Conservation (phyloP, 1,140 invertebrate species). For the Leptinotarsa texana region DNA sequence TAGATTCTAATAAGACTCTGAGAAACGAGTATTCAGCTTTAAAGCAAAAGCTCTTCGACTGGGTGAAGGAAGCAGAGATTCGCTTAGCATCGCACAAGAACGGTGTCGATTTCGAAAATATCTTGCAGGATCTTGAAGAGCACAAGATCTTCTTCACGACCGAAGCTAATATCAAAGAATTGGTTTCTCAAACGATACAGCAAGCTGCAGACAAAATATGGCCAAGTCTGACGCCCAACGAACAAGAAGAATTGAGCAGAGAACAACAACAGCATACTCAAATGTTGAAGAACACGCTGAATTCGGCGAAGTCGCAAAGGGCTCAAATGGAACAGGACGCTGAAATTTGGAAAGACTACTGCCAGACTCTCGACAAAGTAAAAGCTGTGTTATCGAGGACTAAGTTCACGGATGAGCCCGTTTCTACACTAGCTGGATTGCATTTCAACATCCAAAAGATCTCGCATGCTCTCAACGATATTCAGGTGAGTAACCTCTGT, state of each 20-base stretch:
- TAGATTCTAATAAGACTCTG: conserved; percentile 78
- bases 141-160: conserved; percentile 84
- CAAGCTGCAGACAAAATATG: conserved; percentile 84
- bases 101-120: conserved; percentile 86
- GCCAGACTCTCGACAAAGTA: conserved; percentile 74
- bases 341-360: conserved; percentile 80
- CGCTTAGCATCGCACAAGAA: conserved; percentile 76
- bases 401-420: conserved; percentile 74
- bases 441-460: conserved; percentile 81
- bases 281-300: conserved; percentile 77
- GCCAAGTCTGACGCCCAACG: conserved; percentile 76
- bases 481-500: conserved; percentile 66
- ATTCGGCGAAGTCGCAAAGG: conserved; percentile 76
- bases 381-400: conserved; percentile 72
- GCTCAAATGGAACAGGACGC: conserved; percentile 76
- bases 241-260: conserved; percentile 79
- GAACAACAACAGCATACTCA: conserved; percentile 80
- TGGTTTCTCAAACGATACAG: conserved; percentile 80
- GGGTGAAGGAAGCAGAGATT: conserved; percentile 83
- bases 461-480: conserved; percentile 74
- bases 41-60: conserved; percentile 78
- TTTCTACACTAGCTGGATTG: conserved; percentile 74
- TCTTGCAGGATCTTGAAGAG: conserved; percentile 79
- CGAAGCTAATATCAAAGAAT: conserved; percentile 74
- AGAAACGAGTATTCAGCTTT: conserved; percentile 73